Evolutionary conservation across 2,797 vertebrate genomes (phyloP).

Genomic region (Nasua narica): DNA sequence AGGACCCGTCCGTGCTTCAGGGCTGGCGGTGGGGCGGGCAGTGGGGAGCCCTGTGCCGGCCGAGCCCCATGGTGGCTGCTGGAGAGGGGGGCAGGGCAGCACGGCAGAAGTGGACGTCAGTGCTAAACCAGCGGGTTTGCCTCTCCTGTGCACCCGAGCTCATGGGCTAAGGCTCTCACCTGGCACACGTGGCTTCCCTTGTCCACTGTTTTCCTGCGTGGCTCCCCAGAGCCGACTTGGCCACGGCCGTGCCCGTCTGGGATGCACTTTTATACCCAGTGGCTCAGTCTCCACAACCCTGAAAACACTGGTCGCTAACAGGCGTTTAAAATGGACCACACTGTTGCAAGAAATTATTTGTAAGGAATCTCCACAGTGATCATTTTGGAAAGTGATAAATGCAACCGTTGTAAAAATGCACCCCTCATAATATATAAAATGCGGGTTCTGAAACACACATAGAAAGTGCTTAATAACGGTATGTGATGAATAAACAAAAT

Average conservation of each 20-base stretch:
- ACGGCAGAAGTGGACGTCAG: background rate
- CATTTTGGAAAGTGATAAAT: background rate
- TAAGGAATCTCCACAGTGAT: background rate
- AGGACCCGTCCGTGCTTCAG: accelerated
- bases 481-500: background rate
- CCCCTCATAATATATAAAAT: background rate
- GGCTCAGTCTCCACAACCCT: background rate
- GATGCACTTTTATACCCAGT: too few relatives aligned
- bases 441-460: background rate
- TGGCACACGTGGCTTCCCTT: accelerated
- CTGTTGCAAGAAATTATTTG: background rate
- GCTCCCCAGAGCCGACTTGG: background rate
- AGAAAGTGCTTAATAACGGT: too few relatives aligned
- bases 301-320: background rate
- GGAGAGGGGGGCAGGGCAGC: accelerated
- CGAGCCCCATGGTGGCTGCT: background rate
- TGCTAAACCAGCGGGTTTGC: accelerated
- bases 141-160: background rate
- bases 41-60: background rate
- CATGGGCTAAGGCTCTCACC: accelerated
- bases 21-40: accelerated
- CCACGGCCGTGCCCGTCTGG: background rate
- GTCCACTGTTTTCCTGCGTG: accelerated
- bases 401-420: background rate
- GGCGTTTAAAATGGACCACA: background rate